A percentile compares a stretch with the other conserved stretches of the same genome.
Evolutionary conservation across 2,888 invertebrate genomes (phyloP).

Genomic region (Leucophenga montana): DNA sequence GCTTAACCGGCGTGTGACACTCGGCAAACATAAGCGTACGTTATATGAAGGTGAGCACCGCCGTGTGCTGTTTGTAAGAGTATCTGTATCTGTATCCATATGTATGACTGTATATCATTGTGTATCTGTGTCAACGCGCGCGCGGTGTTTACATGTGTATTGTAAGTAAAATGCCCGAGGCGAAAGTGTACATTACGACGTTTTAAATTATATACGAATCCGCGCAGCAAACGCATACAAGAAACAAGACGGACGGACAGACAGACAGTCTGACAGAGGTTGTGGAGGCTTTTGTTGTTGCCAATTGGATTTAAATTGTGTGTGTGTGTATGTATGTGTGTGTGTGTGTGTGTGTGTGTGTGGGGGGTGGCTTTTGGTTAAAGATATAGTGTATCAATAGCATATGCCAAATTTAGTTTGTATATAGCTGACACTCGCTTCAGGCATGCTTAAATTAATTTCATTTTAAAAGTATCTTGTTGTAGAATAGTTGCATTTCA

Average conservation of each 20-base stretch:
- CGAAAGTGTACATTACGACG: conserved; percentile 65
- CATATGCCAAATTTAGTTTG: neutral
- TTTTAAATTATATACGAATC: conserved; percentile 62
- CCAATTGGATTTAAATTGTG: conserved; percentile 26
- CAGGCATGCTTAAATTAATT: neutral
- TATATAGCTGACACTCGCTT: neutral
- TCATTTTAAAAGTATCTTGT: too few relatives aligned
- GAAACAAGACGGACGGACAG: conserved; percentile 1
- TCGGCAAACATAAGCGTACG: conserved; percentile 55
- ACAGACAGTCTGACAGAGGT: neutral
- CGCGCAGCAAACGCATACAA: conserved; percentile 32
- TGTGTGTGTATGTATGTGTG: conserved; percentile 7
- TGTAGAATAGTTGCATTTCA: too few relatives aligned
- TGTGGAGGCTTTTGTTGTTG: conserved; percentile 11
- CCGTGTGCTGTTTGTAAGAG: conserved; percentile 35
- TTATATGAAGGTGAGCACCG: conserved; percentile 24
- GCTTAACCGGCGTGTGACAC: conserved; percentile 52
- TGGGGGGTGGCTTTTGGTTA: neutral
- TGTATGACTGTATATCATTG: conserved; percentile 40
- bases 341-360: conserved; percentile 11
- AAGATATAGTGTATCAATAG: conserved; percentile 7
- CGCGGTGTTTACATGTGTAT: conserved; percentile 54
- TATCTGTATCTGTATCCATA: conserved; percentile 12
- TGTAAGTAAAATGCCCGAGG: conserved; percentile 64
- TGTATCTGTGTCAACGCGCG: neutral